Conservation (phyloP, 2,888 invertebrate species). For the Deroplatys truncata region DNA sequence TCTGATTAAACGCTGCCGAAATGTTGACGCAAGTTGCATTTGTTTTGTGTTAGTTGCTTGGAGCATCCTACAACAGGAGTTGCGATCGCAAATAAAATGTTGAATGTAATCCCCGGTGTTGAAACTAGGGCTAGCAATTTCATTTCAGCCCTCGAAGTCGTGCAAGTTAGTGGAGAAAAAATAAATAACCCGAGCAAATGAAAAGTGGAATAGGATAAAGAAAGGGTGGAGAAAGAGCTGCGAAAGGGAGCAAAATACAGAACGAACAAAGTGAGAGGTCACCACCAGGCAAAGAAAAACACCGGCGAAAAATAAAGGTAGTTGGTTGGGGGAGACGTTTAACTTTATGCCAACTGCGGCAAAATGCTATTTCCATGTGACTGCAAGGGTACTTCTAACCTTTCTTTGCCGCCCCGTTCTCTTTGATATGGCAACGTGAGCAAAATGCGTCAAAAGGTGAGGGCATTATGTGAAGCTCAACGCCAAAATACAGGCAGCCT, state of each 20-base stretch:
- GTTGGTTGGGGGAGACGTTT: not conserved
- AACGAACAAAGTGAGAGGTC: not conserved
- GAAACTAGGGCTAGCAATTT: not conserved
- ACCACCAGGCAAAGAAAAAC: not conserved
- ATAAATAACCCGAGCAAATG: not conserved
- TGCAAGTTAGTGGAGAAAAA: not conserved
- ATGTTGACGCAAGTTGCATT: not conserved
- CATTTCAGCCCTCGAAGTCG: not conserved
- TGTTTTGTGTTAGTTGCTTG: not conserved
- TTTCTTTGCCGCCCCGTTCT: not conserved
- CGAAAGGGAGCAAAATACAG: not conserved
- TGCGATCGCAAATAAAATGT: not conserved
- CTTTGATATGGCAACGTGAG: not conserved
- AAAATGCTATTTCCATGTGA: not conserved
- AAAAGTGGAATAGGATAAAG: not conserved
- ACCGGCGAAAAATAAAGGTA: not conserved
- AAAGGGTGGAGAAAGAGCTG: not conserved
- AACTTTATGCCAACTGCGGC: not conserved
- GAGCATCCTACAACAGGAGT: not conserved
- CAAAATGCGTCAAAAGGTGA: constrained; percentile 5
- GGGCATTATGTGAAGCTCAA: not conserved
- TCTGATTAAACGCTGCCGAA: not conserved
- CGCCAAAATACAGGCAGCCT: not conserved
- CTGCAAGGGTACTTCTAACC: not conserved
- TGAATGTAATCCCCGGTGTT: not conserved